A percentile compares a stretch with the other conserved stretches of the same genome.
These are phyloP conservation scores for Beris morrisii DNA, from an alignment of 2,888 invertebrate species.

Conservation along the genomic window DNA sequence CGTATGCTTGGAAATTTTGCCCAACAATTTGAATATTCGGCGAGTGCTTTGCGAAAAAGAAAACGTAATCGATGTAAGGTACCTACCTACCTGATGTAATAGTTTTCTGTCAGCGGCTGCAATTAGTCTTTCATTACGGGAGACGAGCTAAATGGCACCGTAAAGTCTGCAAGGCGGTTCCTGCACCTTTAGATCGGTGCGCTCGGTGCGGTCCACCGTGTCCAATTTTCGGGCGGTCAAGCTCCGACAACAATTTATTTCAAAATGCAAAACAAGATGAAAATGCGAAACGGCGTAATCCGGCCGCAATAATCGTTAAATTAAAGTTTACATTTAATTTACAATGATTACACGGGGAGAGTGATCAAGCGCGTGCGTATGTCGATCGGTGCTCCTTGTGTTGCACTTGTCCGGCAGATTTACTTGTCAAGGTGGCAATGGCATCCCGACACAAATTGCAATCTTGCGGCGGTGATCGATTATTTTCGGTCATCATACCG, in stretches of 20 bases:
- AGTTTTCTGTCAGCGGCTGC: slow-evolving; percentile 10
- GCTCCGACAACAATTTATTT: neutral
- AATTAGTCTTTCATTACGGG: slow-evolving; percentile 24
- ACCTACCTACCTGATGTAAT: neutral
- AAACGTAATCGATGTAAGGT: too few relatives aligned
- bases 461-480: slow-evolving; percentile 18
- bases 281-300: slow-evolving; percentile 7
- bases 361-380: slow-evolving; percentile 22
- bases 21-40: too few relatives aligned
- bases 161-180: neutral
- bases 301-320: slow-evolving; percentile 20
- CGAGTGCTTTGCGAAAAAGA: too few relatives aligned
- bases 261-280: neutral
- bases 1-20: too few relatives aligned
- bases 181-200: too few relatives aligned
- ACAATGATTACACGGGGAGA: slow-evolving; percentile 29
- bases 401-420: slow-evolving; percentile 1
- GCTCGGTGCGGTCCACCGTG: neutral
- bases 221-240: neutral
- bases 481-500: slow-evolving; percentile 6
- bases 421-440: slow-evolving; percentile 8
- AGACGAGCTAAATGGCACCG: slow-evolving; percentile 19
- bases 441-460: neutral
- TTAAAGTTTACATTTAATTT: slow-evolving; percentile 32
- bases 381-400: slow-evolving; percentile 11